phyloP scores from a whole-genome alignment of 1,140 invertebrate genomes.

The Drosophila orena region DNA sequence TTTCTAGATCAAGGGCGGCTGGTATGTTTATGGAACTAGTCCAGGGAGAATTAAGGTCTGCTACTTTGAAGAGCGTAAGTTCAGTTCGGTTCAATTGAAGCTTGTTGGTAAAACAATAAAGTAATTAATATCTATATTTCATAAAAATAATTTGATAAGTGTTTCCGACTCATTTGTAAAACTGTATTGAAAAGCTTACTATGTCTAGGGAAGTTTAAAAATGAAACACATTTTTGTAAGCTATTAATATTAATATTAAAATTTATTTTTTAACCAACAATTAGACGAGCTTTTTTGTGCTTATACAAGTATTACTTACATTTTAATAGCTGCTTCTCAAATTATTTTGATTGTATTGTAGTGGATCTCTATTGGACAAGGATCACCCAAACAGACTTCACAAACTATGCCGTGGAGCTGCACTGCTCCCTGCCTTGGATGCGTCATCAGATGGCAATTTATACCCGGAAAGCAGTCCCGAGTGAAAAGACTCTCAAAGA shows the following conservation, averaged over 20 bases:
- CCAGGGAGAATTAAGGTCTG: slow-evolving; percentile 27
- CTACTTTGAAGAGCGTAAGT: slow-evolving; percentile 51
- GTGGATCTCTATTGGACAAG: slow-evolving; percentile 65
- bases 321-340: no score
- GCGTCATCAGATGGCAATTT: slow-evolving; percentile 56
- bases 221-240: no score
- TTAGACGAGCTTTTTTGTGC: no score
- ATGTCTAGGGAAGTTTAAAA: no score
- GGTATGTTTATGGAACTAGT: slow-evolving; percentile 58
- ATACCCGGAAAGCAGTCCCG: slow-evolving; percentile 30
- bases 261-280: neutral
- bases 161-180: no score
- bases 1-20: slow-evolving; percentile 55
- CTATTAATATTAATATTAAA: no score
- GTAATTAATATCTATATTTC: no score
- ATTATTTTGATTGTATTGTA: neutral
- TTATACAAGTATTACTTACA: no score
- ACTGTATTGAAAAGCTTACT: no score
- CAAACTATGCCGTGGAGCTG: slow-evolving; percentile 50
- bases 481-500: neutral
- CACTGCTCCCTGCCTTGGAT: slow-evolving; percentile 64
- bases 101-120: no score
- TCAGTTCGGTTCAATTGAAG: neutral
- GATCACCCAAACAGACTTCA: slow-evolving; percentile 58
- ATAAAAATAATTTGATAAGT: no score